Conservation (phyloP, 2,888 invertebrate genomes). For the Mongoloraphidia duomilia region DNA sequence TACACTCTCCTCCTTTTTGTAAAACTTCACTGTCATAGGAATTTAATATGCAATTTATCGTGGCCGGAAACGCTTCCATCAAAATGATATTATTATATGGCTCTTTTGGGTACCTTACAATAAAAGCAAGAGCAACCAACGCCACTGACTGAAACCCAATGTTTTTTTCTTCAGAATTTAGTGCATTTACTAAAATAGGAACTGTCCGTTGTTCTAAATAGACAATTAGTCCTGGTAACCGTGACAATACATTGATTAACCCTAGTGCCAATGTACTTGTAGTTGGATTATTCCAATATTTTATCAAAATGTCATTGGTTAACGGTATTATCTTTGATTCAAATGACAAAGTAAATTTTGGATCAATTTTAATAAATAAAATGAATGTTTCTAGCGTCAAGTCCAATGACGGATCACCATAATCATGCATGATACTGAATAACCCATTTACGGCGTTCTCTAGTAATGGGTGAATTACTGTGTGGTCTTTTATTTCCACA, state of each 20-base stretch:
- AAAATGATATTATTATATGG: not conserved
- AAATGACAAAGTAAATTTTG: constrained; percentile 36
- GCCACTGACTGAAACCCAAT: not conserved
- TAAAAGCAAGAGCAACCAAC: constrained; percentile 1
- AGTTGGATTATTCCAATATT: constrained; percentile 38
- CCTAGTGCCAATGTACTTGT: constrained; percentile 38
- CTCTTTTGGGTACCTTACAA: constrained; percentile 1
- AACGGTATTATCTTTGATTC: constrained; percentile 41
- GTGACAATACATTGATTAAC: constrained; percentile 37
- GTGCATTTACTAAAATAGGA: constrained; percentile 40
- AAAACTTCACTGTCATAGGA: not conserved
- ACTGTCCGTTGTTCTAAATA: constrained; percentile 38
- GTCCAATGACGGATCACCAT: not conserved
- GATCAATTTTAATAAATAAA: constrained; percentile 23
- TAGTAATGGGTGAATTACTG: not conserved
- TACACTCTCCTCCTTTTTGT: constrained; percentile 3
- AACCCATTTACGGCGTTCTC: not conserved
- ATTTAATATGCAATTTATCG: no score
- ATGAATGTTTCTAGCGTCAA: not conserved
- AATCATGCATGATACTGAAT: not conserved
- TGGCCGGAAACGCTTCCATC: no score
- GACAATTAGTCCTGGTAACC: constrained; percentile 34
- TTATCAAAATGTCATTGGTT: constrained; percentile 42
- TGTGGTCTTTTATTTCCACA: not conserved
- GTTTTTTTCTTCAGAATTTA: not conserved